A percentile compares a stretch with the other conserved stretches of the same genome.
Evolutionary conservation across 2,797 vertebrate genomes (phyloP).

Genomic region (Pipistrellus kuhlii): DNA sequence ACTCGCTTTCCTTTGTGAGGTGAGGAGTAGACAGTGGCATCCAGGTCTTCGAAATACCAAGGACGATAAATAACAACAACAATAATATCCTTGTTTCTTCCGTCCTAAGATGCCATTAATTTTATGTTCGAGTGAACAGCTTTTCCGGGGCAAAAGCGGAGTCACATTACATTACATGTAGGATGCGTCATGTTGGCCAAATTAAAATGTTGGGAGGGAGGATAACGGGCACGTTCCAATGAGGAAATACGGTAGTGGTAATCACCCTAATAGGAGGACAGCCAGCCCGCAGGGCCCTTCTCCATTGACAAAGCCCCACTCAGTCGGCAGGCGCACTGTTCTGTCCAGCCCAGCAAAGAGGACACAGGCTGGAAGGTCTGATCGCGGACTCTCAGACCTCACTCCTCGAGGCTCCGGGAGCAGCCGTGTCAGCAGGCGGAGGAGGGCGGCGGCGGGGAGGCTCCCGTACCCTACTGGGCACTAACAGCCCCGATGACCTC

Average conservation of each 20-base stretch:
- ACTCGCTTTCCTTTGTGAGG: accelerated
- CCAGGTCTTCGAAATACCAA: neutral
- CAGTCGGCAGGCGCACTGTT: accelerated
- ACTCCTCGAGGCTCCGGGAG: neutral
- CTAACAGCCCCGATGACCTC: slow-evolving; percentile 21
- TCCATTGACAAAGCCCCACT: neutral
- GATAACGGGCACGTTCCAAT: neutral
- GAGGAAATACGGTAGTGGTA: neutral
- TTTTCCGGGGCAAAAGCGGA: neutral
- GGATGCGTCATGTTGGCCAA: neutral
- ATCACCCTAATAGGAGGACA: neutral
- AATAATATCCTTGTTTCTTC: neutral
- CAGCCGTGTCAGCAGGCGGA: neutral
- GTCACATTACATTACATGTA: neutral
- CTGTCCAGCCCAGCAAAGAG: neutral
- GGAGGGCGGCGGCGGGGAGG: neutral
- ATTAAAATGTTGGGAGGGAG: neutral
- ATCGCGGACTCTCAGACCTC: accelerated
- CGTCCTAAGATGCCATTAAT: neutral
- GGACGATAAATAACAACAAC: neutral
- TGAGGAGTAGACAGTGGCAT: neutral
- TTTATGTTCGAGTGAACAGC: slow-evolving; percentile 22
- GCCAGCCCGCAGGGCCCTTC: accelerated
- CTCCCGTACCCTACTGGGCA: slow-evolving; percentile 38
- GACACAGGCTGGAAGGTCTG: neutral